Evolutionary conservation across 2,888 invertebrate species (phyloP), one percentile per base, ranked within the genome.

Genomic region (Mesorhabditis belari): DNA sequence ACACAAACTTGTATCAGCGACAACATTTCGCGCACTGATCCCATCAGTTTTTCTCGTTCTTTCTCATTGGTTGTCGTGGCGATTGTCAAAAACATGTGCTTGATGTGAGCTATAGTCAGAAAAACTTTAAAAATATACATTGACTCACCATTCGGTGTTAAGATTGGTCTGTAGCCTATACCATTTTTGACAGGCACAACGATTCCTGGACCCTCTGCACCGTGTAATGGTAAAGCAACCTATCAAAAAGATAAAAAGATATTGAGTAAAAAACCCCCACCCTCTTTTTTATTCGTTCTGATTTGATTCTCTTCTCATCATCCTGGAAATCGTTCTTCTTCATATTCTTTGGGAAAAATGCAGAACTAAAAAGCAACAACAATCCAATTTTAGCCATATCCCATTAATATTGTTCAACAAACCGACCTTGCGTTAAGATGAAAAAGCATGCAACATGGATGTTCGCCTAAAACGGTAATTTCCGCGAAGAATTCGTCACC

Each of bases 121-220:
- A 25, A 23, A 12, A 59, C 12, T 17, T n/a, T 17, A 35, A 17
- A 35, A 0, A 35, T 35, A 35, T n/a, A n/a, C 12, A 35, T 35
- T 35, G 44, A 35, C 12, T 35, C 44, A 2, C 12, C n/a, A n/a
- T n/a, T n/a, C n/a, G n/a, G n/a, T n/a, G n/a, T n/a, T n/a, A n/a
- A n/a, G 12, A 35, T 17, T 60, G 82, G 82, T 66, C 95, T 86
- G 81, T 95, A 95, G 0, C 95, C 95, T 4, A 91, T 80, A 77
- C 90, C 87, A 0, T 76, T 77, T 74, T 91, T 85, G 61, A 88
- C 88, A 0, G 92, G 92, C 1, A 93, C 92, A 27, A 89, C 88
- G 74, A 93, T 87, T 19, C 92, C 92, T 51, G 88, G 87, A 35
- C 44, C 44, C 12, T 35, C 44, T 1, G 44, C 12, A 61, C 87